Evolutionary conservation across 2,888 invertebrate species (phyloP).

Genomic region (Pachliopta kotzebuea): DNA sequence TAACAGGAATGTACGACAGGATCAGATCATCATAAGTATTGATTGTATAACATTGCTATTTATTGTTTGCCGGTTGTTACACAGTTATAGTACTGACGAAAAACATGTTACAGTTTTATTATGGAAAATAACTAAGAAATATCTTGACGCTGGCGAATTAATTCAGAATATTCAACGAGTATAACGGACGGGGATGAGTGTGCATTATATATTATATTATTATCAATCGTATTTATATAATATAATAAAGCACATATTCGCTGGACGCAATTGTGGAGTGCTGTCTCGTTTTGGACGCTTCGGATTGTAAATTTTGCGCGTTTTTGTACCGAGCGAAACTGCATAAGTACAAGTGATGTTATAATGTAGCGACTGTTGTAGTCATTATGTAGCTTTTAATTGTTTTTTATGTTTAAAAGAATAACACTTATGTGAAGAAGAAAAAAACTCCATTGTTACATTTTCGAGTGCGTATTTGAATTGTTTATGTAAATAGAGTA

Average conservation of each 20-base stretch:
- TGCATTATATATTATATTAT: constrained; percentile 54
- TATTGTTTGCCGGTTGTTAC: neutral
- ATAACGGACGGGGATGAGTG: constrained; percentile 47
- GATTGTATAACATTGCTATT: neutral
- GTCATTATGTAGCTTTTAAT: neutral
- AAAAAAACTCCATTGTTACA: neutral
- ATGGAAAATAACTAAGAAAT: constrained; percentile 47
- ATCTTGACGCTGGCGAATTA: constrained; percentile 52
- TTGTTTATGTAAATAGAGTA: neutral
- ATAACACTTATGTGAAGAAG: neutral
- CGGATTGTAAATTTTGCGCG: constrained; percentile 3
- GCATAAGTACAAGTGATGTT: neutral
- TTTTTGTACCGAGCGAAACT: constrained; percentile 1
- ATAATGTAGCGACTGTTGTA: neutral
- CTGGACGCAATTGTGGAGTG: constrained; percentile 26
- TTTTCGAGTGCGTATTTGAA: neutral
- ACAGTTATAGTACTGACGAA: constrained; percentile 15
- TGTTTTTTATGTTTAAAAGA: neutral
- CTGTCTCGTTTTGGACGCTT: neutral
- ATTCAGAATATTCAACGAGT: constrained; percentile 59
- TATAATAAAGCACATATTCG: constrained; percentile 50
- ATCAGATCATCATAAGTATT: too few relatives aligned
- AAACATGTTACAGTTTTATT: constrained; percentile 43
- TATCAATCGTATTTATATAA: constrained; percentile 49
- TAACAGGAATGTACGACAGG: too few relatives aligned